phyloP scores from a whole-genome alignment of 1,140 invertebrate genomes.

The Phenacoccus solenopsis region DNA sequence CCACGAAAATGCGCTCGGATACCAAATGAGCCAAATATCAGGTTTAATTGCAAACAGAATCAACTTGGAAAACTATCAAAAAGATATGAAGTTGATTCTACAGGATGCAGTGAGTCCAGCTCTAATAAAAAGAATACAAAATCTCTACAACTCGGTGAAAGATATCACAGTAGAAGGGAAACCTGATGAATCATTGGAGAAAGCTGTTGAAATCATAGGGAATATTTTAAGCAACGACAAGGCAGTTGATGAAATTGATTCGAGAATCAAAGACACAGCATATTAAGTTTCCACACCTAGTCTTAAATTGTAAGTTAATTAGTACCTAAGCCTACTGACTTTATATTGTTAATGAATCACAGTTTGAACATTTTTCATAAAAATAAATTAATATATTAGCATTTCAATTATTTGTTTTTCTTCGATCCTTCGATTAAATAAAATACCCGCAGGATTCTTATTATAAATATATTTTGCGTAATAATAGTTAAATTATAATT shows the following conservation, averaged over 20 bases:
- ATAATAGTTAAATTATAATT: conserved; percentile 1
- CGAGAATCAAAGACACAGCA: neutral
- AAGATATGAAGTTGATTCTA: neutral
- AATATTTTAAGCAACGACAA: neutral
- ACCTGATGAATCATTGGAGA: neutral
- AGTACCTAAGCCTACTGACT: too few species aligned
- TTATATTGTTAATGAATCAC: too few species aligned
- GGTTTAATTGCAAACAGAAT: neutral
- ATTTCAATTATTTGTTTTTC: too few species aligned
- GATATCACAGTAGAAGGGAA: neutral
- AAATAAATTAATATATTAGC: too few species aligned
- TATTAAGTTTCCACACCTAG: too few species aligned
- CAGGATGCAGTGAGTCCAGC: neutral
- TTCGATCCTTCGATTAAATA: too few species aligned
- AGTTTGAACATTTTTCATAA: too few species aligned
- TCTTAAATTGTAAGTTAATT: too few species aligned
- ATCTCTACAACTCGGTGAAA: neutral
- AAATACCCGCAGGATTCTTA: neutral
- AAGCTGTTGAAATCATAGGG: neutral
- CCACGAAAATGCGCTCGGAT: neutral
- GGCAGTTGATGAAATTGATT: neutral
- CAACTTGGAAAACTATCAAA: neutral
- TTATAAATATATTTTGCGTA: conserved; percentile 3
- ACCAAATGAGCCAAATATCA: neutral
- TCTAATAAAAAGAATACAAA: neutral